Base-by-base conservation (phyloP, 2,888 invertebrate species). In the Mesoligia furuncula region DNA sequence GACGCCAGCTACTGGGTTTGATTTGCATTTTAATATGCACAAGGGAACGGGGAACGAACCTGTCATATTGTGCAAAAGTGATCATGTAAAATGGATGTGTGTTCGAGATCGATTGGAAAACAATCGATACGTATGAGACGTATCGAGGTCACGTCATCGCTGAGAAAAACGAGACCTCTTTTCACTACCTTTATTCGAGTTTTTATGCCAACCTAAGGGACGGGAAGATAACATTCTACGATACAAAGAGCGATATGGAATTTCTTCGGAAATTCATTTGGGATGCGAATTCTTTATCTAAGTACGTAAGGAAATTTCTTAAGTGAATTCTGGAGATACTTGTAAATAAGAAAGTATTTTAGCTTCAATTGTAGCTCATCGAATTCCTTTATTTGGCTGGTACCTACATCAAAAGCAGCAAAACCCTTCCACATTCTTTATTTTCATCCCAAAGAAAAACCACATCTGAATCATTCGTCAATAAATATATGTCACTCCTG, bases 1-100 rank as follows among this genome's bases (percentile, higher is more conserved):
- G 87, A 80, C 85, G 84, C 87, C 89, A 83, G 88, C 88, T 83
- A 90, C 85, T 87, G 91, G 90, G 86, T 92, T 93, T 91, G 92
- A 96, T 96, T 96, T 96, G 95, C 96, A 96, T 96, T 95, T 96
- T 96, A 96, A 96, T 96, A 95, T 94, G 94, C 94, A 92, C 94
- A 90, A 90, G 94, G 94, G 94, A 91, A 90, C 88, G 87, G 57
- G 89, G 90, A 92, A 92, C 90, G 93, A 90, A 90, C 88, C 93
- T 94, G 95, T 95, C 95, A 95, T 94, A 93, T 93, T 94, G 93
- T 93, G 90, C 85, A 88, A 88, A 89, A 84, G 80, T 90, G 87
- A 90, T 90, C 88, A 88, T 90, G 87, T 85, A 89, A 86, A 89
- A 86, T 85, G 85, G 86, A 89, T 88, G 85, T 84, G 83, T 86